Base-by-base conservation (phyloP, 1,140 invertebrate genomes). In the Fopius arisanus region DNA sequence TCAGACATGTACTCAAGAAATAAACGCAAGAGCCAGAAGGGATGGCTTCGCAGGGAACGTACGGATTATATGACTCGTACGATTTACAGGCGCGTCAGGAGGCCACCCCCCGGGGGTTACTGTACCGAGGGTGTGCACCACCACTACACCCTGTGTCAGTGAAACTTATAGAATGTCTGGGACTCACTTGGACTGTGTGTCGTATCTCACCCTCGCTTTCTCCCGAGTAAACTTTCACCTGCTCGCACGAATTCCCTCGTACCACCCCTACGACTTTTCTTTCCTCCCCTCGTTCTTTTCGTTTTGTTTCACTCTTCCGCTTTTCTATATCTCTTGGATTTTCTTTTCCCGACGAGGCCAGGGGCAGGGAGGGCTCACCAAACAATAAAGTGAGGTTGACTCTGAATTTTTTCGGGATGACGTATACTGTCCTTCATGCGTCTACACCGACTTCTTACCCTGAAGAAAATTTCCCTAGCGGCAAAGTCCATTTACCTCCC, bases 351-450 rank as follows among this genome's bases (percentile, higher is more conserved):
- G 14, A 66, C 26, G 26, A 9, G 51, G 37, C 40, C 28, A 16
- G 73, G 67, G 72, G 59, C 76, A 77, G 14, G 33, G 12, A 37
- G 12, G 75, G 72, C 77, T 80, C 68, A 75, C 78, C 77, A 82
- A 82, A 82, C 81, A 82, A 81, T 82, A 81, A 81, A 77, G 77
- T 75, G 71, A 71, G 74, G 80, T 81, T 80, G 81, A 82, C 78
- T 81, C 75, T 73, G 77, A 81, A 81, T 81, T 81, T 82, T 81
- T 76, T 75, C 73, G 74, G 75, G 65, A 65, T 70, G 48, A 26
- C 54, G 28, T 41, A 48, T 31, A 48, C 23, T 48, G 41, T 65
- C 29, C 29, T 65, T 29, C 29, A 33, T 65, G n/a, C 26, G 62
- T 65, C 62, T 31, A 33, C 28, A 29, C 28, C 7, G 28, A 10